phyloP scores from a whole-genome alignment of 2,113 vertebrate genomes.

The Otis tarda region DNA sequence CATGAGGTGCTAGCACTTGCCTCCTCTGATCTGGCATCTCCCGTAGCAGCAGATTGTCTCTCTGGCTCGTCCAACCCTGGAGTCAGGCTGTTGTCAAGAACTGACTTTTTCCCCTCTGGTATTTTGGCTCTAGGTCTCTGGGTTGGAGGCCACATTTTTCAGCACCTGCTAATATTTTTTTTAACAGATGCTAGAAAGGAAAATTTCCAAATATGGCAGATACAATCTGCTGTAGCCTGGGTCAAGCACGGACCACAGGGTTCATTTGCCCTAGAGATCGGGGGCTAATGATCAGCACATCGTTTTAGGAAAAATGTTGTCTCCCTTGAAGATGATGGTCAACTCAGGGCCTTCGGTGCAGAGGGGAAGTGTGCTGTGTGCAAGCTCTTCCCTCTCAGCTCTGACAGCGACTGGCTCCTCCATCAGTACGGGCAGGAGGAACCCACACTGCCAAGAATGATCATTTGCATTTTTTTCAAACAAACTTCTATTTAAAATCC shows the following conservation, averaged over 20 bases:
- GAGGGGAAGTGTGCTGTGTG: background rate
- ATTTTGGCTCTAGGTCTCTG: slow-evolving; percentile 50
- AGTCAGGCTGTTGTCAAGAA: slow-evolving; percentile 49
- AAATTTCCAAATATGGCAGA: slow-evolving; percentile 31
- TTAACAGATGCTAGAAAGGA: slow-evolving; percentile 59
- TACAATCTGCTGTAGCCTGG: slow-evolving; percentile 36
- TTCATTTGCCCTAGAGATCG: slow-evolving; percentile 15
- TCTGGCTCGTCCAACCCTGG: slow-evolving; percentile 19
- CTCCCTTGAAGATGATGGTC: background rate
- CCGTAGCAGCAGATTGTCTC: slow-evolving; percentile 54
- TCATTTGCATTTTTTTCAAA: background rate
- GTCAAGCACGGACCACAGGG: background rate
- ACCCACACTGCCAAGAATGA: background rate
- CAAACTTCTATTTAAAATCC: background rate
- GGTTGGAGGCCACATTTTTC: slow-evolving; percentile 26
- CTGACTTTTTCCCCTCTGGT: slow-evolving; percentile 47
- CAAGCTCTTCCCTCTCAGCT: background rate
- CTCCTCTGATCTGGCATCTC: slow-evolving; percentile 29
- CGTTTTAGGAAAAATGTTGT: background rate
- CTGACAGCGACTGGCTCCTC: rapidly evolving
- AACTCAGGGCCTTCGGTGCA: background rate
- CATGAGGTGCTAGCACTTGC: background rate
- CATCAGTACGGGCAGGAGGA: background rate
- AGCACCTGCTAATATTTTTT: slow-evolving; percentile 67
- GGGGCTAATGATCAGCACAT: background rate